phyloP scores from a whole-genome alignment of 2,113 vertebrate genomes.

The Hyaena hyaena region DNA sequence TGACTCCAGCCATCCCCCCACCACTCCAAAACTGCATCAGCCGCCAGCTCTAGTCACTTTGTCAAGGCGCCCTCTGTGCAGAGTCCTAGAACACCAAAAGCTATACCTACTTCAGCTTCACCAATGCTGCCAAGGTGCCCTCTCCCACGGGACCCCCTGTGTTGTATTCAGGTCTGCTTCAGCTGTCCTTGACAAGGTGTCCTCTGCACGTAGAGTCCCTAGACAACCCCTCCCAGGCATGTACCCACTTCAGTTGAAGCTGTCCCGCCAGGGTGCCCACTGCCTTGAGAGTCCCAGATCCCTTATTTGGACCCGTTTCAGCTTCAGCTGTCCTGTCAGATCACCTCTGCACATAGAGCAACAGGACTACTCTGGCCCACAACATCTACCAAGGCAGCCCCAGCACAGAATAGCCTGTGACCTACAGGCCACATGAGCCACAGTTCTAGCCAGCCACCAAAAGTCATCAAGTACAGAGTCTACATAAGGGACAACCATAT shows the following conservation, averaged over 20 bases:
- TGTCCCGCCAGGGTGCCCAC: not conserved
- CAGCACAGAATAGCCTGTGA: not conserved
- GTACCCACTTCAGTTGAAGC: not conserved
- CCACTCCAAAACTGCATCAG: too few species aligned
- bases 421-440: not conserved
- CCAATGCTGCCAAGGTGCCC: not conserved
- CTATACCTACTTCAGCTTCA: not conserved
- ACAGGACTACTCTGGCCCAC: not conserved
- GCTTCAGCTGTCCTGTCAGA: not conserved
- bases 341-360: not conserved
- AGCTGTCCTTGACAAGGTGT: not conserved
- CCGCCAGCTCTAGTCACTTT: not conserved
- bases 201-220: not conserved
- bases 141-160: not conserved
- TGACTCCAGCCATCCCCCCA: too few species aligned
- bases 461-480: not conserved
- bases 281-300: not conserved
- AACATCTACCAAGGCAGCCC: not conserved
- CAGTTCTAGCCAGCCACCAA: not conserved
- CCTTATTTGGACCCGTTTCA: not conserved
- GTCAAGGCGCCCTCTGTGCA: not conserved
- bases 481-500: not conserved
- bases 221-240: not conserved
- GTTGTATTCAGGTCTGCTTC: not conserved
- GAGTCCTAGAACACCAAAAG: not conserved